Evolutionary conservation across 2,797 vertebrate genomes (phyloP), one percentile per base, ranked within the genome.

Genomic region (Takifugu rubripes): DNA sequence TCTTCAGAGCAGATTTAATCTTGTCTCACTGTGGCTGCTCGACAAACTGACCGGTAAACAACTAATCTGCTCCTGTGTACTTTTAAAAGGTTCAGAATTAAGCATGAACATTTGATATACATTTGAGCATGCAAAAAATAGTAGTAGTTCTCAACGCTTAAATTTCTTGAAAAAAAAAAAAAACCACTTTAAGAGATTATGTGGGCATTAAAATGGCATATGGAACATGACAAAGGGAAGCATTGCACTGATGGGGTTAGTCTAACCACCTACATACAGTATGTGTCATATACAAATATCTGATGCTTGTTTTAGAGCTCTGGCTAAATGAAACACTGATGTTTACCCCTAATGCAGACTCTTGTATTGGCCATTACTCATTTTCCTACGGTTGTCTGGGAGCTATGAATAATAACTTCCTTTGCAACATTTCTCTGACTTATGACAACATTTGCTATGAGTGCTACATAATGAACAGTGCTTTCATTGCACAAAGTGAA

Each of bases 341-440:
- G 40, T 12, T 15, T 21, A 40, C 36, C 36, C 31, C 8, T 33
- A n/a, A 5, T 44, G 43, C 6, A 46, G 16, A 64, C 50, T 2
- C 24, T 26, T 45, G 43, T 40, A 25, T n/a, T 15, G 3, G 14
- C 25, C 15, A 5, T 24, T 21, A 58, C 17, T 68, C 36, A 46
- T n/a, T 49, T 45, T 46, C 15, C 25, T 25, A 17, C 8, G n/a
- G 14, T 31, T 55, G 36, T 49, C 48, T 31, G n/a, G 43, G 42
- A 54, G n/a, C 75, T 48, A 60, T 66, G 57, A 72, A 80, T 68
- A 77, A 57, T 64, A 70, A 44, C 16, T 52, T 46, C 26, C 60
- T 71, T 52, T 75, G 62, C 50, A 70, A 74, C 63, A 70, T 75
- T 77, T 66, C 72, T 71, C 63, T 33, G 53, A 40, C 45, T 52